Percentiles rank a stretch among this genome's conserved stretches.
Evolutionary conservation across 2,888 invertebrate genomes (phyloP).

Genomic region (Tinea trinotella): DNA sequence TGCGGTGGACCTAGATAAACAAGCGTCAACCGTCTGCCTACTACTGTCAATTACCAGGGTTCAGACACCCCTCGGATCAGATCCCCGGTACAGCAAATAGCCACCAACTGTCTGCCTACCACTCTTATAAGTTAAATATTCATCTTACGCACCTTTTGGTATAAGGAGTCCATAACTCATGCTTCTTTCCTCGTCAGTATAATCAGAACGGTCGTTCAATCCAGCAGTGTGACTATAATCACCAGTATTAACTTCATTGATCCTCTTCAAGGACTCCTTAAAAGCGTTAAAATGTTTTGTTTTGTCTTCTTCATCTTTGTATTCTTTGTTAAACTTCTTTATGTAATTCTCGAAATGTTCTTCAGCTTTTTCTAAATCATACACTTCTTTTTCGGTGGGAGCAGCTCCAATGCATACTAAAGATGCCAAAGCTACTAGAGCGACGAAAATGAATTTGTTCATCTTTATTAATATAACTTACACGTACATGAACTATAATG

Average conservation of each 20-base stretch:
- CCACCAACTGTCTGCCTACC: too few species aligned
- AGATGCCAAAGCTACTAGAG: not conserved
- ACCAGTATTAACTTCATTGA: constrained; percentile 7
- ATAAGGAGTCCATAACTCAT: not conserved
- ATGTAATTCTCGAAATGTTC: constrained; percentile 32
- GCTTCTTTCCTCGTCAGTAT: constrained; percentile 3
- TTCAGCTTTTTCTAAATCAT: constrained; percentile 30
- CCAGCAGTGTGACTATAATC: not conserved
- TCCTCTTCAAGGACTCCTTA: constrained; percentile 21
- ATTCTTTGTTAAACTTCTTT: constrained; percentile 30
- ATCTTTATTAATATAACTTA: not conserved
- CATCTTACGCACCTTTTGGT: not conserved
- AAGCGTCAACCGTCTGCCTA: too few species aligned
- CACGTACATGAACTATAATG: too few species aligned
- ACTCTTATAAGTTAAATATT: too few species aligned
- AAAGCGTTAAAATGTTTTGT: constrained; percentile 33
- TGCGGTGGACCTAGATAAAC: too few species aligned
- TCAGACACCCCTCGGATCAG: too few species aligned
- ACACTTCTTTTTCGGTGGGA: constrained; percentile 21
- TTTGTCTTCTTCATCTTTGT: constrained; percentile 35
- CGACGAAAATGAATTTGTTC: not conserved
- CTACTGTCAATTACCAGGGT: too few species aligned
- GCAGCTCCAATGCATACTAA: not conserved
- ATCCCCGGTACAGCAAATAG: too few species aligned
- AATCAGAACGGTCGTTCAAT: not conserved